phyloP scores from a whole-genome alignment of 2,888 invertebrate genomes.

The Sphinx pinastri region DNA sequence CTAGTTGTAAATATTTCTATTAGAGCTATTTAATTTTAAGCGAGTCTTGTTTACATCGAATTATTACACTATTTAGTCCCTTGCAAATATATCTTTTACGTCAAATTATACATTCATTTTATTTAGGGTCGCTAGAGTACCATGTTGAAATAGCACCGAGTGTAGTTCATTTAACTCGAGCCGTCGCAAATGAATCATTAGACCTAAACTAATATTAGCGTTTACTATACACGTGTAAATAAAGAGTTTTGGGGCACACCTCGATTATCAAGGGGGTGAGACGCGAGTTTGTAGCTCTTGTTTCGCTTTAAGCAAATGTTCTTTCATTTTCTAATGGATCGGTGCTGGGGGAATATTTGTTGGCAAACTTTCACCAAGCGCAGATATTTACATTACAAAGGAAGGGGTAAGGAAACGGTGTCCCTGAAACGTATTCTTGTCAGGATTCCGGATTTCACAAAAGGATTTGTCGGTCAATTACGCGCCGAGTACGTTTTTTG shows the following conservation, averaged over 20 bases:
- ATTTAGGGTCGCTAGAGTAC: neutral
- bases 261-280: constrained; percentile 51
- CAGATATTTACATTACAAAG: constrained; percentile 77
- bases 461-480: constrained; percentile 74
- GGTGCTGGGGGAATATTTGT: constrained; percentile 69
- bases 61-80: no score
- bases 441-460: constrained; percentile 67
- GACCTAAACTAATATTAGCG: constrained; percentile 76
- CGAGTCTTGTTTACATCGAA: constrained; percentile 10
- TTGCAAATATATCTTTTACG: constrained; percentile 28
- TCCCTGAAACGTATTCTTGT: constrained; percentile 71
- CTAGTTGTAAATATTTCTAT: constrained; percentile 35
- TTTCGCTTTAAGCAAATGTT: constrained; percentile 66
- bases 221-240: constrained; percentile 66
- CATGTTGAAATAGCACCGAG: constrained; percentile 7
- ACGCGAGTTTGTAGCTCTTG: constrained; percentile 49
- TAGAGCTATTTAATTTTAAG: constrained; percentile 19
- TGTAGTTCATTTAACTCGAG: constrained; percentile 35
- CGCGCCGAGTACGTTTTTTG: constrained; percentile 57
- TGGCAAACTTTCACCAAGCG: constrained; percentile 69
- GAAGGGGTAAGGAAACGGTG: constrained; percentile 67
- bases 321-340: constrained; percentile 80
- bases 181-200: constrained; percentile 72
- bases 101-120: no score
- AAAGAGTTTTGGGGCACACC: constrained; percentile 59